phyloP scores from a whole-genome alignment of 2,113 vertebrate species.

The Pachyramphus minor region DNA sequence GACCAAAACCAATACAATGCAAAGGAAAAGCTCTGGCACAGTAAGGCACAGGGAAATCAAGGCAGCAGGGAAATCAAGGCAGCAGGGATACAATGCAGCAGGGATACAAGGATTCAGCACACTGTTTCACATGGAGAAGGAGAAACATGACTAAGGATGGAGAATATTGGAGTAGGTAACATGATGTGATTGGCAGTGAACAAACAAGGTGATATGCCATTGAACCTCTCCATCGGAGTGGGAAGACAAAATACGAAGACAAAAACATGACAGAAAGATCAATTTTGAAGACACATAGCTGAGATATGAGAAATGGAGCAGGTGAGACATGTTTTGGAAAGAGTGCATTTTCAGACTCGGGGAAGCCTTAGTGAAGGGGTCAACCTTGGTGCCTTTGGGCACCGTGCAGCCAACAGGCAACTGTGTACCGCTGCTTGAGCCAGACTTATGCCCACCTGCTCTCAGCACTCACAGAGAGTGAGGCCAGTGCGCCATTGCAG shows the following conservation, averaged over 20 bases:
- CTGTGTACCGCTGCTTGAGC: not conserved
- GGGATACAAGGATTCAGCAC: not conserved
- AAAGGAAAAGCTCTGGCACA: not conserved
- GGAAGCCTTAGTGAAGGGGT: not conserved
- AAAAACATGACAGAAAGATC: not conserved
- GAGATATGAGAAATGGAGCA: not conserved
- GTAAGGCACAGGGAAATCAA: not conserved
- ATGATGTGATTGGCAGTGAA: constrained; percentile 20
- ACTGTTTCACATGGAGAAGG: not conserved
- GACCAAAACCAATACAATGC: not conserved
- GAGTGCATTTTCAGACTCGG: not conserved
- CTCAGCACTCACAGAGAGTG: accelerated
- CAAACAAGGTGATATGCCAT: not conserved
- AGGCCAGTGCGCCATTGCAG: accelerated
- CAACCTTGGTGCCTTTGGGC: not conserved
- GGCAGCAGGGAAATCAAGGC: not conserved
- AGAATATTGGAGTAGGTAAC: not conserved
- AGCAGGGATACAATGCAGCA: not conserved
- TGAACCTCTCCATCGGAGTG: not conserved
- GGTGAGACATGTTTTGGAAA: not conserved
- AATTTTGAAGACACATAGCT: not conserved
- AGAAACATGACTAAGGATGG: not conserved
- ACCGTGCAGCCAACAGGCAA: not conserved
- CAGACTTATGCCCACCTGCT: not conserved
- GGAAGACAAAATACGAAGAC: not conserved